A percentile compares a stretch with the other conserved stretches of the same genome.
Evolutionary conservation across 2,113 vertebrate species (phyloP).

Genomic region (Fulica atra): DNA sequence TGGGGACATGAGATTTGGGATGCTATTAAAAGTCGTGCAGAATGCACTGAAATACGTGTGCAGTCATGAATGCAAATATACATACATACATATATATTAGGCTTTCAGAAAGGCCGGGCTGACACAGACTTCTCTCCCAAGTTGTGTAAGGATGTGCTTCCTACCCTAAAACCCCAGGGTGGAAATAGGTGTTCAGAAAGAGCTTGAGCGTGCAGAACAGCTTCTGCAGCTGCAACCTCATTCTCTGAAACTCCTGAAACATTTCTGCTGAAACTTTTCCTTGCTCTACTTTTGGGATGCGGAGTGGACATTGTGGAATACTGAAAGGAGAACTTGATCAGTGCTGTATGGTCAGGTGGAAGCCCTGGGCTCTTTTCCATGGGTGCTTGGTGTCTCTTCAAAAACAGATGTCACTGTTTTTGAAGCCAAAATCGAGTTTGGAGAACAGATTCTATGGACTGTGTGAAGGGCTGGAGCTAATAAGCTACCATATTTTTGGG

Average conservation of each 20-base stretch:
- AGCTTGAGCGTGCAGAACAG: neutral
- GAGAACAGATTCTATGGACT: neutral
- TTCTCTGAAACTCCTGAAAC: neutral
- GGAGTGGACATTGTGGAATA: neutral
- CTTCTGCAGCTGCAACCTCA: neutral
- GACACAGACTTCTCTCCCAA: neutral
- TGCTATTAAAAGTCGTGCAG: neutral
- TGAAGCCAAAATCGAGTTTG: neutral
- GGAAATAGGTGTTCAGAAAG: neutral
- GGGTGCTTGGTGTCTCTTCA: neutral
- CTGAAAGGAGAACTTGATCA: neutral
- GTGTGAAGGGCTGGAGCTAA: neutral
- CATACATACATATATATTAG: fast-evolving
- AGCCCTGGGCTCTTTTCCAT: neutral
- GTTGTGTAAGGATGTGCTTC: neutral
- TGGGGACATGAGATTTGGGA: neutral
- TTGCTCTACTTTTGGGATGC: neutral
- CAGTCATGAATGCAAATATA: neutral
- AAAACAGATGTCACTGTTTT: neutral
- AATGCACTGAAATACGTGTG: fast-evolving
- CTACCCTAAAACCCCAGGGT: neutral
- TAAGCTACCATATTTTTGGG: neutral
- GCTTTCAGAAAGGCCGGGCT: neutral
- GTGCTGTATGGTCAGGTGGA: neutral
- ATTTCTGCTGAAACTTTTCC: neutral